A percentile compares a stretch with the other conserved stretches of the same genome.
These are phyloP conservation scores for Pelecanoides urinatrix DNA, from an alignment of 2,113 vertebrate species.

Conservation along the genomic window DNA sequence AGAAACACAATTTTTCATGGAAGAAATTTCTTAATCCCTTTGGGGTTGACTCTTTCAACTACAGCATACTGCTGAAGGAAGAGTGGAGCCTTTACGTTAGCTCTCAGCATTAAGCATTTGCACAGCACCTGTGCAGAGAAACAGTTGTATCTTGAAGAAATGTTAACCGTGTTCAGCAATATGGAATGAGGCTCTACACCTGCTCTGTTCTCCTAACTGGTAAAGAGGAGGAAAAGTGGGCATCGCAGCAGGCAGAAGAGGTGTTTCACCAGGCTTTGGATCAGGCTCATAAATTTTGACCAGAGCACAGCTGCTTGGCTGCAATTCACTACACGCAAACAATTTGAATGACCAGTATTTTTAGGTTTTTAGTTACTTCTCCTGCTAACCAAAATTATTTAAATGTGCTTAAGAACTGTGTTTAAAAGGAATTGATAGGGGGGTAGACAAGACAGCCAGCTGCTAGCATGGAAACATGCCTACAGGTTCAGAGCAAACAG, in stretches of 20 bases:
- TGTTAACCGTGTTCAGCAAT: neutral
- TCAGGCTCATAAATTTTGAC: neutral
- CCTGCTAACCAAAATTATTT: neutral
- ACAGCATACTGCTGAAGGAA: neutral
- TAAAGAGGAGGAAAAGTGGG: neutral
- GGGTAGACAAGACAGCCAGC: neutral
- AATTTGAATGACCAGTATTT: neutral
- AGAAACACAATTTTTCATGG: neutral
- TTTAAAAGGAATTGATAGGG: constrained; percentile 1
- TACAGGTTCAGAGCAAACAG: constrained; percentile 15
- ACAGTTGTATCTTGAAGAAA: neutral
- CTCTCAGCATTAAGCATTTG: neutral
- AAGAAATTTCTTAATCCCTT: neutral
- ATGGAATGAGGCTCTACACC: neutral
- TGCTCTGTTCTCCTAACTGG: neutral
- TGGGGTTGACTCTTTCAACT: neutral
- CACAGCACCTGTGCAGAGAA: neutral
- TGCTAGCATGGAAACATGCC: neutral
- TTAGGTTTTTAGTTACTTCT: neutral
- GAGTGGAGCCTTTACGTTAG: neutral
- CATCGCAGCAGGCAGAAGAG: neutral
- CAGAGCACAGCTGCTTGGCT: neutral
- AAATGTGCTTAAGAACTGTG: neutral
- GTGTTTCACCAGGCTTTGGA: neutral
- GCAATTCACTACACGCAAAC: neutral